Conservation (phyloP, 35 echinoderm and acorn worm genomes). For the Ptychodera flava region DNA sequence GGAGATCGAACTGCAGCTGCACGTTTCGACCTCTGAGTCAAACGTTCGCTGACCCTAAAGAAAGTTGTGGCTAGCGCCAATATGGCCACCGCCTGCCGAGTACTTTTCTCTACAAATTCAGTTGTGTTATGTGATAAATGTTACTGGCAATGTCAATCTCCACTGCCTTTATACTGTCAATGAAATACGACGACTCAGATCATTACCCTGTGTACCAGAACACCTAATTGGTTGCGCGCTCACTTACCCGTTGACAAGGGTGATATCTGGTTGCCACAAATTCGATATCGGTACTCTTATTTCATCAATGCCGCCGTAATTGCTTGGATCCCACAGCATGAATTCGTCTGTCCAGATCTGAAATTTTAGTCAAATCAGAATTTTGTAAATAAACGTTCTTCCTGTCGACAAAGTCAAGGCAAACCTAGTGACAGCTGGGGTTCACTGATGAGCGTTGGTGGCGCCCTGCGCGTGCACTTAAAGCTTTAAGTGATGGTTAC, state of each 20-base stretch:
- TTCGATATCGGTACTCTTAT: background rate
- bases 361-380: background rate
- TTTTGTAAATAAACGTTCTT: background rate
- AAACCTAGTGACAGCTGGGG: no score
- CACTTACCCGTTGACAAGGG: conserved; percentile 9
- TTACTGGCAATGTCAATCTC: no score
- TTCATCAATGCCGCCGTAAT: background rate
- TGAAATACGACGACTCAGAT: no score
- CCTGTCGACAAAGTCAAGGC: background rate
- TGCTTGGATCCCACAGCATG: background rate
- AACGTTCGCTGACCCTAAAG: no score
- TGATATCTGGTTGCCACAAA: conserved; percentile 4
- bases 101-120: background rate
- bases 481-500: background rate
- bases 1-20: no score
- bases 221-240: no score
- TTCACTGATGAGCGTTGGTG: background rate
- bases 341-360: conserved; percentile 17
- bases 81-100: no score
- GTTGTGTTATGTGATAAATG: no score
- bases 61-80: no score
- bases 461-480: background rate
- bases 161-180: no score
- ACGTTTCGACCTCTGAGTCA: no score
- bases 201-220: no score